Percentiles rank a stretch among this genome's conserved stretches.
These are phyloP conservation scores for Pteronura brasiliensis DNA, from an alignment of 2,113 vertebrate species.

Conservation along the genomic window DNA sequence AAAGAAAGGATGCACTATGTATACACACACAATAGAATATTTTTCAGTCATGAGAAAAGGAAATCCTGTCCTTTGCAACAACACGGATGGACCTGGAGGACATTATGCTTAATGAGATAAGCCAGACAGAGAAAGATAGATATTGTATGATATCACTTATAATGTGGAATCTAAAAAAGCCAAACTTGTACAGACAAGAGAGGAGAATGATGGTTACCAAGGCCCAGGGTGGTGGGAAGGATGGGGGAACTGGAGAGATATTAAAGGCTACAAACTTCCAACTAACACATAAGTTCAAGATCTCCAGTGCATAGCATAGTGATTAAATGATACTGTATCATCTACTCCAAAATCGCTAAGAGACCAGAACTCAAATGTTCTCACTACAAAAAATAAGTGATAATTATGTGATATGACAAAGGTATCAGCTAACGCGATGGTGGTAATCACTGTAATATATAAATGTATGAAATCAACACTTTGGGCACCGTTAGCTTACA, in stretches of 20 bases:
- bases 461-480: not conserved
- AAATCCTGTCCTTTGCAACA: not conserved
- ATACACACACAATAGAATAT: not conserved
- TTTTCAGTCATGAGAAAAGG: not conserved
- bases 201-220: not conserved
- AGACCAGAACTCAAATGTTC: not conserved
- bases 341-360: not conserved
- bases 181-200: not conserved
- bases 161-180: not conserved
- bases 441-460: not conserved
- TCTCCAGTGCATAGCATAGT: not conserved
- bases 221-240: not conserved
- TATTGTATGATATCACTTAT: not conserved
- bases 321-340: not conserved
- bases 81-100: not conserved
- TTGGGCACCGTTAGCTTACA: not conserved
- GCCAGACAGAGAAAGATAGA: not conserved
- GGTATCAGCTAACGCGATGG: not conserved
- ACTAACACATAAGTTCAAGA: not conserved
- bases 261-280: not conserved
- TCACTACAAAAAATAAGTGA: not conserved
- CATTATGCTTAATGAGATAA: not conserved
- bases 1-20: not conserved
- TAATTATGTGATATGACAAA: not conserved
- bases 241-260: not conserved